Percentiles rank a stretch among this genome's conserved stretches.
Evolutionary conservation across 2,888 invertebrate species (phyloP).

Genomic region (Phyto melanocephala): DNA sequence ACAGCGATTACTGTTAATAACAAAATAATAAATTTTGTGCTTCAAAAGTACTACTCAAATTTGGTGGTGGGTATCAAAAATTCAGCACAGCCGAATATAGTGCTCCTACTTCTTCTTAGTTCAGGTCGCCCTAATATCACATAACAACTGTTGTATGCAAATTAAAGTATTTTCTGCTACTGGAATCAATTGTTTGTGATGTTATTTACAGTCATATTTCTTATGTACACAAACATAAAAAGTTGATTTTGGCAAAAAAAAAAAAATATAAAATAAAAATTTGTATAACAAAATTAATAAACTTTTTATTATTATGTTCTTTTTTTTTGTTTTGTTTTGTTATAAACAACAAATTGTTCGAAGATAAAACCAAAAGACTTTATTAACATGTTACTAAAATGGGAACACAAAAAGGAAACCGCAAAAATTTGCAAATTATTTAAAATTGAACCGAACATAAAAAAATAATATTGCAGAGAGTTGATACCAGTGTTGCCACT

Average conservation of each 20-base stretch:
- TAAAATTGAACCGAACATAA: no score
- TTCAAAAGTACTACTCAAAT: no score
- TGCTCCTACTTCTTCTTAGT: no score
- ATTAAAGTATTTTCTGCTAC: background rate
- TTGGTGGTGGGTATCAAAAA: no score
- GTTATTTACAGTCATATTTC: background rate
- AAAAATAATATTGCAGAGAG: no score
- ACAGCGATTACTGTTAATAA: no score
- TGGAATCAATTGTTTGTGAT: background rate
- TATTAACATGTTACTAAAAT: conserved; percentile 17
- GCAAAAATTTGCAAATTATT: background rate
- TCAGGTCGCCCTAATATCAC: no score
- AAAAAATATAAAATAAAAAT: no score
- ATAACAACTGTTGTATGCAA: background rate
- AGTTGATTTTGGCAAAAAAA: conserved; percentile 7
- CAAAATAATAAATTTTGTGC: no score
- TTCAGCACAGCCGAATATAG: no score
- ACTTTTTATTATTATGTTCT: conserved; percentile 23
- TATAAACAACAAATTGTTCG: background rate
- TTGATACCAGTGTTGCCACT: no score
- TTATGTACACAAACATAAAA: background rate
- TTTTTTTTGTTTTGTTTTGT: no score
- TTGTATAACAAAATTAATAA: conserved; percentile 37
- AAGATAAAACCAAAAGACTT: background rate
- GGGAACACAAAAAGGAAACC: background rate